Conservation (phyloP, 2,797 vertebrate genomes). For the Brachyrhaphis roseni region DNA sequence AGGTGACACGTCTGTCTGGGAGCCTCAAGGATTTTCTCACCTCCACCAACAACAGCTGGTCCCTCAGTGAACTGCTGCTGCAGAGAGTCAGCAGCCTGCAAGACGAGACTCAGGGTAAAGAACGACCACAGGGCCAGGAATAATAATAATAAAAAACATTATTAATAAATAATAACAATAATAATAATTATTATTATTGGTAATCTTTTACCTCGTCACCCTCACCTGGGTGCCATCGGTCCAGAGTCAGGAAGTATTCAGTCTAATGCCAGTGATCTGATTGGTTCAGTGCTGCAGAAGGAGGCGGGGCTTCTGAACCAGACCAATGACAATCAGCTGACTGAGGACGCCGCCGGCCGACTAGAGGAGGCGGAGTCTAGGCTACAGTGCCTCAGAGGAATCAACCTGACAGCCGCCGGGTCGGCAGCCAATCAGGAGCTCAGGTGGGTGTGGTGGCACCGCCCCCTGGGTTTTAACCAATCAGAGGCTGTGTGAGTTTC, state of each 20-base stretch:
- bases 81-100: slow-evolving; percentile 76
- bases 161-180: neutral
- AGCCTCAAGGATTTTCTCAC: slow-evolving; percentile 61
- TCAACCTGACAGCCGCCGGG: slow-evolving; percentile 58
- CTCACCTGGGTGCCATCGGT: neutral
- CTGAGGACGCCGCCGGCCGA: slow-evolving; percentile 64
- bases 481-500: neutral
- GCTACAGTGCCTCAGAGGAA: slow-evolving; percentile 75
- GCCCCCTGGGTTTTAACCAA: neutral
- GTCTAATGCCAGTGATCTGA: slow-evolving; percentile 9
- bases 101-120: slow-evolving; percentile 80
- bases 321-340: slow-evolving; percentile 71
- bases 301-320: slow-evolving; percentile 81
- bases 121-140: neutral
- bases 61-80: slow-evolving; percentile 75
- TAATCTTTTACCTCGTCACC: neutral
- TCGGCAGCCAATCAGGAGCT: slow-evolving; percentile 69
- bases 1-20: slow-evolving; percentile 76
- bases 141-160: neutral
- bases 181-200: neutral
- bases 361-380: slow-evolving; percentile 72
- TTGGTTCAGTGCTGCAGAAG: slow-evolving; percentile 80
- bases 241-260: neutral
- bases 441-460: slow-evolving; percentile 68
- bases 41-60: slow-evolving; percentile 70